A percentile compares a stretch with the other conserved stretches of the same genome.
phyloP scores from a whole-genome alignment of 2,888 invertebrate species.

The Lysandra bellargus region DNA sequence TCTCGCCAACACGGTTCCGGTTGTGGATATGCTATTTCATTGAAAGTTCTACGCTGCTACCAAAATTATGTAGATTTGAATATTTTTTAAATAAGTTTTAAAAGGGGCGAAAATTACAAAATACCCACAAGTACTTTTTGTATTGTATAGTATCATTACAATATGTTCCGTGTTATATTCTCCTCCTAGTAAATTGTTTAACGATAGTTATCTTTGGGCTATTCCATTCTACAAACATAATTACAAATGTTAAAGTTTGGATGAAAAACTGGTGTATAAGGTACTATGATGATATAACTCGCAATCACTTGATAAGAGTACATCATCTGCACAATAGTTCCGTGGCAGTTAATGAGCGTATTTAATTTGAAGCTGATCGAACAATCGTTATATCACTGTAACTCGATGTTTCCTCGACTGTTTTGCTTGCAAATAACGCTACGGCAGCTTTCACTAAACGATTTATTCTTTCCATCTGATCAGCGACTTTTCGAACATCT shows the following conservation, averaged over 20 bases:
- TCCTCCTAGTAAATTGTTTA: neutral
- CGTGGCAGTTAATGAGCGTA: neutral
- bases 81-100: no score
- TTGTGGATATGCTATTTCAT: slow-evolving; percentile 4
- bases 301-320: no score
- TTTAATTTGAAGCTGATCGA: neutral
- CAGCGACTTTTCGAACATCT: neutral
- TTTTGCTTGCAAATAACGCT: neutral
- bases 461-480: neutral
- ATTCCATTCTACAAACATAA: neutral
- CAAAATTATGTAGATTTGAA: neutral
- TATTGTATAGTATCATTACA: neutral
- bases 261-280: no score
- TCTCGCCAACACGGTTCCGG: neutral
- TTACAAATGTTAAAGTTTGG: neutral
- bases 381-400: slow-evolving; percentile 6
- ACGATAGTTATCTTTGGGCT: neutral
- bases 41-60: neutral
- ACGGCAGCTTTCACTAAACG: neutral
- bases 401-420: slow-evolving; percentile 1
- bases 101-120: no score
- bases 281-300: no score
- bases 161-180: neutral
- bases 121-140: no score
- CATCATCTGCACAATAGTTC: neutral